These are phyloP conservation scores for Labia minor DNA, from an alignment of 2,888 invertebrate genomes.

Conservation along the genomic window DNA sequence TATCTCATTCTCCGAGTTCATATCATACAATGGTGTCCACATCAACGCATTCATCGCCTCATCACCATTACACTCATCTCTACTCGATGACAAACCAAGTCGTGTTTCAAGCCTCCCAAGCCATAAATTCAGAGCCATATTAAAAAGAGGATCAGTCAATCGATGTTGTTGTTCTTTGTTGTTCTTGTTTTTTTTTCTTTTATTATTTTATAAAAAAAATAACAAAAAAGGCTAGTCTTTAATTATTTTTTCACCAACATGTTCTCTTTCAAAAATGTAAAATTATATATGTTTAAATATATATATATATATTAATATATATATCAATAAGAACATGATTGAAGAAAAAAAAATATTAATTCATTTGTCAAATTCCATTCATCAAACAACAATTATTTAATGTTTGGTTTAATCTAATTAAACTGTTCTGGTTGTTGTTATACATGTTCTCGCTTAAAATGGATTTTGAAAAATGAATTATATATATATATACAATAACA, in stretches of 20 bases:
- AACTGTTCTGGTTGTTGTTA: background rate
- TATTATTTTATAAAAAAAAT: background rate
- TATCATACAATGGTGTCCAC: background rate
- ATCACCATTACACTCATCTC: background rate
- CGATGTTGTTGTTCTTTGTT: background rate
- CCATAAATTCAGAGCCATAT: conserved; percentile 13
- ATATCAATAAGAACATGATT: too few species aligned
- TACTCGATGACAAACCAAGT: background rate
- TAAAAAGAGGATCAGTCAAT: background rate
- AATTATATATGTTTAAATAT: too few species aligned
- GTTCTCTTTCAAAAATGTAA: too few species aligned
- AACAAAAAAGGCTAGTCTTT: background rate
- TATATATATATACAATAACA: too few species aligned
- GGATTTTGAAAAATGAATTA: too few species aligned
- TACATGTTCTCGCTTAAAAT: too few species aligned
- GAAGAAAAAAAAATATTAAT: background rate
- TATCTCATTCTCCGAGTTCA: background rate
- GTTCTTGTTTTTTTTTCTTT: background rate
- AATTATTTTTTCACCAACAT: background rate
- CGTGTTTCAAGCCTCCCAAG: background rate
- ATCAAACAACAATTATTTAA: background rate
- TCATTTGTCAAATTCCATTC: background rate
- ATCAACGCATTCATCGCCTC: background rate
- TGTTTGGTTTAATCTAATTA: background rate
- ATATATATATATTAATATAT: too few species aligned